A percentile compares a stretch with the other conserved stretches of the same genome.
These are phyloP conservation scores for Mesembrinibis cayennensis DNA, from an alignment of 2,113 vertebrate species.

Conservation along the genomic window DNA sequence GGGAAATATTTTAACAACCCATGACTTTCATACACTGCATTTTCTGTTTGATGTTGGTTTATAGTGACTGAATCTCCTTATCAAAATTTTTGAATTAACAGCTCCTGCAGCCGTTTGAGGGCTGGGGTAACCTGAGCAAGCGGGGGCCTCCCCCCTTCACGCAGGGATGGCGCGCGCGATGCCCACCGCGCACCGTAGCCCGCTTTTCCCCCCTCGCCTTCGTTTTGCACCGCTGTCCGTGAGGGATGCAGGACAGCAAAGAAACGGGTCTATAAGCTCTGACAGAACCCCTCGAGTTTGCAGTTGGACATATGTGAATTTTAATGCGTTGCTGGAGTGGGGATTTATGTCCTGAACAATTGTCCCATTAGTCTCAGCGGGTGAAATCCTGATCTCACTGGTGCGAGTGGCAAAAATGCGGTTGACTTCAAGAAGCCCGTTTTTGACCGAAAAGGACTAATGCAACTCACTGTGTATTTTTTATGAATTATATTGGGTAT, in stretches of 20 bases:
- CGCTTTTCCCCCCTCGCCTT: not conserved
- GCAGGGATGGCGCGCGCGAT: not conserved
- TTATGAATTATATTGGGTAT: not conserved
- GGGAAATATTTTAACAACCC: not conserved
- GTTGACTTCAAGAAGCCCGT: not conserved
- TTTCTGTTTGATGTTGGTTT: not conserved
- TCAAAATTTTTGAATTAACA: not conserved
- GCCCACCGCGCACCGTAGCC: too few species aligned
- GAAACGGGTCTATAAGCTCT: not conserved
- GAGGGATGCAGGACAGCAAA: not conserved
- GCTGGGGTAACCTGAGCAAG: not conserved
- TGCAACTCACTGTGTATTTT: not conserved
- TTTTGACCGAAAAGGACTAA: not conserved
- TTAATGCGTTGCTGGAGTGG: not conserved
- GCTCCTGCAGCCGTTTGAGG: not conserved
- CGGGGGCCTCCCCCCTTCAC: not conserved
- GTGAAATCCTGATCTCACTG: not conserved
- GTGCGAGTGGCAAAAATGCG: not conserved
- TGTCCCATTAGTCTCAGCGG: not conserved
- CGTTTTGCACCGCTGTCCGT: rapidly evolving
- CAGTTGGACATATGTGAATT: rapidly evolving
- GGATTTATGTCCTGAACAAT: not conserved
- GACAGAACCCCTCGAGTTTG: not conserved
- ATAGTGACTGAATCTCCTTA: not conserved
- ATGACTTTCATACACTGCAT: rapidly evolving